A percentile compares a stretch with the other conserved stretches of the same genome.
phyloP scores from a whole-genome alignment of 2,797 vertebrate genomes.

The Pseudotriccus pelzelni region DNA sequence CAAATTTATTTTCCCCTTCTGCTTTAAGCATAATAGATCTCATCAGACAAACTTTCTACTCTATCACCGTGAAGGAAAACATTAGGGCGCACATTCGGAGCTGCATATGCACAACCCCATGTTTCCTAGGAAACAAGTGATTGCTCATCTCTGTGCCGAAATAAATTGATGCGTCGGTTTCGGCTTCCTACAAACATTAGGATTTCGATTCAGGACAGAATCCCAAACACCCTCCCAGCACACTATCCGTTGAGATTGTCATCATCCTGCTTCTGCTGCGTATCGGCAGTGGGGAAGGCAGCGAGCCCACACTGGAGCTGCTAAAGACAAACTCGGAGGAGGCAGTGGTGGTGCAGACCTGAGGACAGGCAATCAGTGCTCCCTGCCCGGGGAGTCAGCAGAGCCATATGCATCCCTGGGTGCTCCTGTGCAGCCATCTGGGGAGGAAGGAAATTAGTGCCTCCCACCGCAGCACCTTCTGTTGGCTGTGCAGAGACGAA shows the following conservation, averaged over 20 bases:
- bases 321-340: not conserved
- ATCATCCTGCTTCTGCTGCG: not conserved
- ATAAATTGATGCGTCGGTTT: constrained; percentile 53
- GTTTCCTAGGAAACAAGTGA: constrained; percentile 75
- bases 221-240: not conserved
- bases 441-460: not conserved
- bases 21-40: constrained; percentile 57
- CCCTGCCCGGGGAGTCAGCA: not conserved
- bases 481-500: not conserved
- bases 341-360: accelerated
- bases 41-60: constrained; percentile 49
- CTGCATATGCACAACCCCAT: constrained; percentile 46
- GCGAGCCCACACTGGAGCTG: not conserved
- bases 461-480: not conserved
- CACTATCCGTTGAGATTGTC: not conserved
- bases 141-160: constrained; percentile 60
- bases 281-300: not conserved
- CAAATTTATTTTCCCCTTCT: constrained; percentile 54
- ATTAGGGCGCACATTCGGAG: constrained; percentile 27
- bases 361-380: not conserved
- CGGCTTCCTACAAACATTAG: constrained; percentile 15
- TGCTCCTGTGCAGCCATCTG: not conserved
- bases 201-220: constrained; percentile 38
- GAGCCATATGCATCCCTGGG: not conserved
- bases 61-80: constrained; percentile 44